Evolutionary conservation across 64 coral and sea anemone species (phyloP), one percentile per base, ranked within the genome.

Genomic region (Montipora capricornis): DNA sequence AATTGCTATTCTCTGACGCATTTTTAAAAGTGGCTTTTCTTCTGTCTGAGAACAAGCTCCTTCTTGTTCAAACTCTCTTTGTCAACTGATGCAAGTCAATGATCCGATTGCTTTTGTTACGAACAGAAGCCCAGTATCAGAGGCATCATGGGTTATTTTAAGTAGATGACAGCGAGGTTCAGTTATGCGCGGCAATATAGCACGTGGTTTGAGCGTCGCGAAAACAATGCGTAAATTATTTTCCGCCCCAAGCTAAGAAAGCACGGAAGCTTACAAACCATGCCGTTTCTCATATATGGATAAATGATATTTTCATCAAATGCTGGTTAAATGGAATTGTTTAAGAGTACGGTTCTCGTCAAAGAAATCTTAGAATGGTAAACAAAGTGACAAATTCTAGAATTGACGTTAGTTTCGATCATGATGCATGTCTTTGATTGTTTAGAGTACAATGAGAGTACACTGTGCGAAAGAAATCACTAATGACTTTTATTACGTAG

Each of bases 1-100:
- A 86, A 86, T 49, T 86, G 44, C 47, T 22, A 13, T 45, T 49
- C 82, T 46, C 68, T 86, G 82, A 15, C 82, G 82, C 82, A 86
- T 86, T 5, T 67, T 60, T 22, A 5, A 9, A 64, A 60, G 0
- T 5, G 62, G 6, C 11, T 62, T 64, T 46, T 4, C 49, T 49
- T 86, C 66, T 6, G 45, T 86, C 19, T 70, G 44, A 49, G 49
- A 86, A 86, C 61, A 71, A 86, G 44, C 44, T 48, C 66, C 19
- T 47, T 46, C 4, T 19, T 14, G 8, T 71, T 86, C 46, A 86
- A 86, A 46, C 8, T 29, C 45, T 71, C 45, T 86, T 22, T 14
- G 17, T 5, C 15, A 71, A 73, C 66, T 86, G 66, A 86, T 70
- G 66, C 47, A 71, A 86, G 8, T 14, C 8, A 8, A 48, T 22